Evolutionary conservation across 2,888 invertebrate species (phyloP), one percentile per base, ranked within the genome.

Genomic region (Quadroppia sp.): DNA sequence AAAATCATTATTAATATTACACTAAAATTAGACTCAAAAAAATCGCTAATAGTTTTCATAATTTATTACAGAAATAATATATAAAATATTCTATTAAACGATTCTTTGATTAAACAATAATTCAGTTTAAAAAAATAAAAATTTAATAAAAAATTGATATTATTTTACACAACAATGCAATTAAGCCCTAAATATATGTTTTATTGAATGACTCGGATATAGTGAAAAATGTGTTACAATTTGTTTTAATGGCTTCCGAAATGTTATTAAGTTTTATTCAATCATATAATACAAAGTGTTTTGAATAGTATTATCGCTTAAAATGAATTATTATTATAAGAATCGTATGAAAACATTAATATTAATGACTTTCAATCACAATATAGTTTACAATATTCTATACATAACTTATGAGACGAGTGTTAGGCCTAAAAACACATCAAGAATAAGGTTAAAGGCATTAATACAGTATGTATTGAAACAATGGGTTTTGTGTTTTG

Each of bases 231-330:
- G 20, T 25, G 15, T 15, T 59, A 28, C 28, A 36, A 64, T 36
- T 64, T 64, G 36, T 64, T 30, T 64, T 64, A 64, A 64, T 64
- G 20, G 64, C 64, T 64, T 64, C 64, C 64, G 64, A 64, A n/a
- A 59, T 59, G 30, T 28, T 59, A 30, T 59, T 59, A 28, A 36
- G 20, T 36, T 20, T 64, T 64, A 7, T 36, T 36, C 36, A 7
- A 64, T 64, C 17, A 30, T 59, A 28, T 28, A 30, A 28, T 59
- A 30, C 3, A 50, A 50, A 36, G 36, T n/a, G 45, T 45, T 2
- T 45, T 45, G 6, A 15, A 17, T 23, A 11, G n/a, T n/a, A 20
- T 50, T 50, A 20, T 50, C 50, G n/a, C 2, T 50, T 50, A 20
- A 50, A 23, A 50, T 20, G n/a, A 20, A 23, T 50, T 50, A 50